These are phyloP conservation scores for Meghimatium bilineatum DNA, from an alignment of 2,888 invertebrate species.

Conservation along the genomic window DNA sequence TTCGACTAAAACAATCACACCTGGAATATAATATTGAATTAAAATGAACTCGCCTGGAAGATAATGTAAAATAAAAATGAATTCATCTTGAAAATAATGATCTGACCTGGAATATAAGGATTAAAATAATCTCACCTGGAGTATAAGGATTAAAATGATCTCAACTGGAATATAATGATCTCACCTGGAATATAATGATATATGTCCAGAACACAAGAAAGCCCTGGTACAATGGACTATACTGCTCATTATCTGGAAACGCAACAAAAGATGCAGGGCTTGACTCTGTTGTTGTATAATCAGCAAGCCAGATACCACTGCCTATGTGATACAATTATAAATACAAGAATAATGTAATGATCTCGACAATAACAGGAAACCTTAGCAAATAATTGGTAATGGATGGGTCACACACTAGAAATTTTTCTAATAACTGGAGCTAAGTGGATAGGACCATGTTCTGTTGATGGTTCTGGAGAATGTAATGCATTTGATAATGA, in stretches of 20 bases:
- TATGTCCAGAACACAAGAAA: slow-evolving; percentile 95
- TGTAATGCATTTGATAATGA: too few species aligned
- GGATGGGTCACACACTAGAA: too few species aligned
- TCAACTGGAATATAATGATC: slow-evolving; percentile 10
- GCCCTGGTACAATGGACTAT: slow-evolving; percentile 82
- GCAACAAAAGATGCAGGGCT: slow-evolving; percentile 68
- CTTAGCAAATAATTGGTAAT: too few species aligned
- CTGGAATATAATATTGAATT: too few species aligned
- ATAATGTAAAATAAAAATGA: not conserved
- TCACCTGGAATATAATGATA: slow-evolving; percentile 90
- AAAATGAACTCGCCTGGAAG: not conserved
- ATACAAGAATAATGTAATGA: too few species aligned
- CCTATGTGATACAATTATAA: slow-evolving; percentile 65
- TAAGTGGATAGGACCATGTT: too few species aligned
- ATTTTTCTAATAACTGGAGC: too few species aligned
- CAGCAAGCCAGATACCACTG: slow-evolving; percentile 86
- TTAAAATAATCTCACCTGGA: not conserved
- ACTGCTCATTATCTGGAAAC: slow-evolving; percentile 62
- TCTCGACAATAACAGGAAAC: too few species aligned
- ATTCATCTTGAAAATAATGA: not conserved
- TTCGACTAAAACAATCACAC: too few species aligned
- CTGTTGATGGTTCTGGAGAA: too few species aligned
- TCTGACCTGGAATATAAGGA: not conserved
- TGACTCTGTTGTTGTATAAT: slow-evolving; percentile 58
- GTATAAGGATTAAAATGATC: not conserved